Evolutionary conservation across 2,113 vertebrate species (phyloP).

Genomic region (Phalacrocorax aristotelis): DNA sequence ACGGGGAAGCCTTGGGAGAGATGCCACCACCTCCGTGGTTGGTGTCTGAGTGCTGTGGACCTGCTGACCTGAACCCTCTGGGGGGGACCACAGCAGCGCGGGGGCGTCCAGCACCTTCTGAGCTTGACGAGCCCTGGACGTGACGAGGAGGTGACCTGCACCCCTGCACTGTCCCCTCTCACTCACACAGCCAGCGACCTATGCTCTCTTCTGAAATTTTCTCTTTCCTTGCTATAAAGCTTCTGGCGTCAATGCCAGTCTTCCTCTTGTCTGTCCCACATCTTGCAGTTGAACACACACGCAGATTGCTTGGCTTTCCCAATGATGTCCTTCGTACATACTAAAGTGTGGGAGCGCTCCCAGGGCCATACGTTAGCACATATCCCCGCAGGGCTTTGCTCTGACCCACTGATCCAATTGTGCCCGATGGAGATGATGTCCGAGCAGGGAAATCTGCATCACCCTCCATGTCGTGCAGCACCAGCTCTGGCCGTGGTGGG

Average conservation of each 20-base stretch:
- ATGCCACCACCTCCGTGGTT: rapidly evolving
- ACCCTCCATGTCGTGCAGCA: background rate
- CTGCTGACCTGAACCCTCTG: background rate
- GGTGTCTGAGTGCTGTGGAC: background rate
- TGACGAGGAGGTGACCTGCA: background rate
- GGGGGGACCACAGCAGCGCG: rapidly evolving
- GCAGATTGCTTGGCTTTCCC: background rate
- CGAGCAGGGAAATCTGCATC: background rate
- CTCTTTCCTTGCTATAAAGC: background rate
- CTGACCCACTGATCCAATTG: background rate
- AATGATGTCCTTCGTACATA: rapidly evolving
- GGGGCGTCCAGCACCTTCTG: background rate
- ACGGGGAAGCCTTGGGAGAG: background rate
- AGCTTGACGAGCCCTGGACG: rapidly evolving
- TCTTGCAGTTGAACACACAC: rapidly evolving
- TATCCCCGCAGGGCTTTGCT: background rate
- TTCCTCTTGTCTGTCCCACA: background rate
- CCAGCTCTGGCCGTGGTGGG: too few species aligned
- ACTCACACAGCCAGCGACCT: background rate
- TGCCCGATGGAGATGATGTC: background rate
- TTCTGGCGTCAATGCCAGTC: rapidly evolving
- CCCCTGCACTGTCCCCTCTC: background rate
- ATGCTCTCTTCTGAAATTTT: background rate
- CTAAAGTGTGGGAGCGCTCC: background rate
- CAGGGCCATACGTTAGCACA: rapidly evolving